These are phyloP conservation scores for Acronicta aceris DNA, from an alignment of 2,888 invertebrate genomes.

Conservation along the genomic window DNA sequence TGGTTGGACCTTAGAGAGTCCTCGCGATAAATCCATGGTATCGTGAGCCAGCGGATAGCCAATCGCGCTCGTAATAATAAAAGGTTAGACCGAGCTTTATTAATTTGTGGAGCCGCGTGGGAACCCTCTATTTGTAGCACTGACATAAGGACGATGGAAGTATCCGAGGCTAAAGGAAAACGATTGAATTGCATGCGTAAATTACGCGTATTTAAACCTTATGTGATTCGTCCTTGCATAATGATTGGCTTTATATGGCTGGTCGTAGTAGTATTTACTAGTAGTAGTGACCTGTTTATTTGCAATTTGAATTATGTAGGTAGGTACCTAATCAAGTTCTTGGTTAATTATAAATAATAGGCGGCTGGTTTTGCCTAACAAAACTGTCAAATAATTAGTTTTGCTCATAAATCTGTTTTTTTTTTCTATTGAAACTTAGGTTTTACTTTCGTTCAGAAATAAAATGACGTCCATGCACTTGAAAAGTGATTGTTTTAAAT, in stretches of 20 bases:
- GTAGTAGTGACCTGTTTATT: conserved; percentile 18
- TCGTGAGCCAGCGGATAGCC: conserved; percentile 69
- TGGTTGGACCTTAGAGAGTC: conserved; percentile 57
- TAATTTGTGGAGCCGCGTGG: conserved; percentile 65
- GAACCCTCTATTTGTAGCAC: conserved; percentile 59
- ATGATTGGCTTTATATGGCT: conserved; percentile 31
- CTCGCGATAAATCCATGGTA: conserved; percentile 69
- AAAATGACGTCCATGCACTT: too few relatives aligned
- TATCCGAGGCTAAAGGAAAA: conserved; percentile 32
- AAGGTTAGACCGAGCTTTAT: conserved; percentile 60
- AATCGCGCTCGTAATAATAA: conserved; percentile 70
- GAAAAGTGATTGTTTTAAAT: too few relatives aligned
- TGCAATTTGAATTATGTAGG: conserved; percentile 7
- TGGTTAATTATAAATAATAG: not conserved
- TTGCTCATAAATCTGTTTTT: too few relatives aligned
- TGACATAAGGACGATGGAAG: conserved; percentile 35
- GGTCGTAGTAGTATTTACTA: conserved; percentile 6
- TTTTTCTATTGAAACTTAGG: too few relatives aligned
- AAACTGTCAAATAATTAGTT: too few relatives aligned
- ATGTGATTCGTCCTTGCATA: conserved; percentile 24
- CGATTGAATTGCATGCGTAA: conserved; percentile 20
- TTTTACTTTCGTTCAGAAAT: too few relatives aligned
- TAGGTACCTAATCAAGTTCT: conserved; percentile 1
- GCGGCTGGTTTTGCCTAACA: not conserved
- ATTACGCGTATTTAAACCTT: conserved; percentile 30